Base-by-base conservation (phyloP, 2,797 vertebrate species). In the Discoglossus pictus region DNA sequence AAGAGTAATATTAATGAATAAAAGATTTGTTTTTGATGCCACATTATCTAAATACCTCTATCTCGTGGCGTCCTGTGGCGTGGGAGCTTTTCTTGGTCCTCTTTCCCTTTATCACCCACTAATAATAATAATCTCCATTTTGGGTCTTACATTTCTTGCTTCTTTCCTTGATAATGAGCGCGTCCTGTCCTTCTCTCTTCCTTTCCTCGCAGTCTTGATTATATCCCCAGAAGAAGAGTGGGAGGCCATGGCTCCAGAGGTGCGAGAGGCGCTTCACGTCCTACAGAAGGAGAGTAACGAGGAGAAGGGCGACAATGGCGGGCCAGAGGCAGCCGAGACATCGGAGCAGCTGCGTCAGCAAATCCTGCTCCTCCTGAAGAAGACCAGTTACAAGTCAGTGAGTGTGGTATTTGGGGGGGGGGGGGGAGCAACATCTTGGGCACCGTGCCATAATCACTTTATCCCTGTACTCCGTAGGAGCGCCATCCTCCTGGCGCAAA, bases 221-320 rank as follows among this genome's bases (percentile, higher is more conserved):
- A 84, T 95, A 11, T 73, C 88, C 24, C 90, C 91, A 1, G 87
- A 90, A 4, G 96, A 99, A 77, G 89, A 98, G 65, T 99, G 97
- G 97, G 88, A 90, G 23, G 94, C 94, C 0, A 98, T 98, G 96
- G 87, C 93, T 72, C 96, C 96, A 1, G 96, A 98, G 79, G 60
- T 99, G 65, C 88, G 74, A 24, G 71, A 83, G 65, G 91, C 93
- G 1, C 82, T 86, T 72, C 76, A 67, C 46, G 76, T 85, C 18
- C 83, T 91, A 36, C 84, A 95, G 56, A 76, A 89, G 61, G 82
- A 65, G 8, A 59, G 56, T 11, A 51, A 79, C 25, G 81, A 86
- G 3, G 75, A 69, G 7, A 87, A 84, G 1, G 72, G 76, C 5
- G 27, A 56, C 3, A 54, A 65, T 1, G 75, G 75, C 10, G 78